Evolutionary conservation across 2,113 vertebrate species (phyloP), one percentile per base, ranked within the genome.

Genomic region (Sialia sialis): DNA sequence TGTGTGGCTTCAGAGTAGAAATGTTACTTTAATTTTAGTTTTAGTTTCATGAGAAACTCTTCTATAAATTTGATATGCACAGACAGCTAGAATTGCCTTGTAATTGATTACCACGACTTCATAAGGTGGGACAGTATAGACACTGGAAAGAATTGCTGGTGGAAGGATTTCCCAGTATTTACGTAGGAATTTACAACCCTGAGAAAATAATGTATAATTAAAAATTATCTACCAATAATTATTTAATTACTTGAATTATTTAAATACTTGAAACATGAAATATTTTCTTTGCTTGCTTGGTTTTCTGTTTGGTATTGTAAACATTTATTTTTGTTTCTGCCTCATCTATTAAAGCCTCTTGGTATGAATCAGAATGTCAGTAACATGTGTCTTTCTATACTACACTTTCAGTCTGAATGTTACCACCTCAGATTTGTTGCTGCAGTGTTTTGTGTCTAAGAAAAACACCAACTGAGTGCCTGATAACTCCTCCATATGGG

Each of bases 1-100:
- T 97, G 97, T 98, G 94, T 55, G 78, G 96, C 91, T 97, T 98
- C 97, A 96, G 96, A 98, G 95, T 74, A 98, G 93, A 98, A 98
- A 96, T 68, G 73, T 96, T 98, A 97, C 95, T 97, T 97, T 97
- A 93, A 96, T 97, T 98, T 97, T 97, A 94, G 95, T 97, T 98
- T 97, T 97, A 93, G 97, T 98, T 97, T 98, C 95, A 98, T 96
- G 87, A 98, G 82, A 94, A 97, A 80, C 41, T 67, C 23, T 30
- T 88, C 54, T 38, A 59, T 16, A 64, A 56, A 87, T 76, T 21
- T 91, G 48, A 72, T 55, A 86, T n/a, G 13, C 78, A 58, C 16
- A 94, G 29, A 23, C 90, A 90, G 19, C 16, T 54, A 93, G 79
- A 77, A 75, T 11, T 13, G 54, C 15, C 77, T 90, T 74, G 64